Evolutionary conservation across 2,888 invertebrate species (phyloP).

Genomic region (Flexamia atlantica): DNA sequence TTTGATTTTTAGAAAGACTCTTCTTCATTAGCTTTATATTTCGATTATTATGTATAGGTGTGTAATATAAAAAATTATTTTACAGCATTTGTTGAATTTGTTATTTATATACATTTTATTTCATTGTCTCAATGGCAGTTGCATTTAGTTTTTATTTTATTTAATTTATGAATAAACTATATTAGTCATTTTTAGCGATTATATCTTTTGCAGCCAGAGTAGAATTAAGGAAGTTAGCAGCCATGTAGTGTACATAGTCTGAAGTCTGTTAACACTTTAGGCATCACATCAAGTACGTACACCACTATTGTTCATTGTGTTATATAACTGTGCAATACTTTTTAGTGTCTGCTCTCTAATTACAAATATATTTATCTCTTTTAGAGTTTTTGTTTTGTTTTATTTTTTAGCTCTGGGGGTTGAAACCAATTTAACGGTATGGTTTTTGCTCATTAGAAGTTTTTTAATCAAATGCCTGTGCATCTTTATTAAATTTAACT

Average conservation of each 20-base stretch:
- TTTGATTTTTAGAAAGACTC: conserved; percentile 49
- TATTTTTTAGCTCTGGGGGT: not conserved
- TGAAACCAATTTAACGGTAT: not conserved
- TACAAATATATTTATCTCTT: not conserved
- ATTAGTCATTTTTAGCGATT: conserved; percentile 49
- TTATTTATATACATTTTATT: conserved; percentile 56
- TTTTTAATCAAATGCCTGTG: not conserved
- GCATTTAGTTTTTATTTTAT: conserved; percentile 26
- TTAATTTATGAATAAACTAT: conserved; percentile 47
- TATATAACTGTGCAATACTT: conserved; percentile 54
- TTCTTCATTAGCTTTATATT: conserved; percentile 45
- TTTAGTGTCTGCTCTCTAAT: conserved; percentile 37
- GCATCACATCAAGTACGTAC: conserved; percentile 42
- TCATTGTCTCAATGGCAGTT: conserved; percentile 5
- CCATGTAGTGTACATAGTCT: conserved; percentile 54
- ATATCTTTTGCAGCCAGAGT: conserved; percentile 47
- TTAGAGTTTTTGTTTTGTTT: not conserved
- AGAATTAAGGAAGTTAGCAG: conserved; percentile 48
- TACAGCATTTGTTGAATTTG: conserved; percentile 52
- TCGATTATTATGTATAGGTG: conserved; percentile 9
- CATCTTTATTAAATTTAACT: conserved; percentile 4
- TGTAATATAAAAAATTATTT: conserved; percentile 43
- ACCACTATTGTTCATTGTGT: conserved; percentile 37
- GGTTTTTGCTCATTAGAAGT: not conserved
- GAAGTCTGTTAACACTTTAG: conserved; percentile 52